Evolutionary conservation across 2,888 invertebrate species (phyloP).

Genomic region (Phorcus lineatus): DNA sequence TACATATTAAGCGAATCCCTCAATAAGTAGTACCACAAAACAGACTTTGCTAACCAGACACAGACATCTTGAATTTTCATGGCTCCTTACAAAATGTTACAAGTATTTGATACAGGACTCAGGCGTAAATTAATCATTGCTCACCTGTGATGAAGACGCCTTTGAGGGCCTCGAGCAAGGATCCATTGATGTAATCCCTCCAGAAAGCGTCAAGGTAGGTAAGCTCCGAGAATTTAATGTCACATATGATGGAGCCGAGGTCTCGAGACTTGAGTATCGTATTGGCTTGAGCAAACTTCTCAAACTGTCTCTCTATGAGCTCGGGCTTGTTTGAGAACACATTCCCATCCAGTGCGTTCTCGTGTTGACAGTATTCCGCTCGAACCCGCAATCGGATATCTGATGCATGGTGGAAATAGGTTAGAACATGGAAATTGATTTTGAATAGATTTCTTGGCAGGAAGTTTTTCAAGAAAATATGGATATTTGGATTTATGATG

Average conservation of each 20-base stretch:
- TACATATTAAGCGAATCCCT: too few species aligned
- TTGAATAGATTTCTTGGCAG: too few species aligned
- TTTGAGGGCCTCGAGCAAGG: slow-evolving; percentile 70
- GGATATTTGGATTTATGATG: too few species aligned
- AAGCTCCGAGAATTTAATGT: slow-evolving; percentile 73
- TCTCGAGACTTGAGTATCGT: slow-evolving; percentile 71
- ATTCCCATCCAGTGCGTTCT: slow-evolving; percentile 62
- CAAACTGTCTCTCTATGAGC: slow-evolving; percentile 67
- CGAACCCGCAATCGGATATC: slow-evolving; percentile 70
- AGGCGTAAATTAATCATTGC: too few species aligned
- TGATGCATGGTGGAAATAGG: slow-evolving; percentile 36
- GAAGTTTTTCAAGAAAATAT: too few species aligned
- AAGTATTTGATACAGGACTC: too few species aligned
- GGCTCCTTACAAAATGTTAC: too few species aligned
- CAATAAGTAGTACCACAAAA: too few species aligned
- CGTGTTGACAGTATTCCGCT: slow-evolving; percentile 68
- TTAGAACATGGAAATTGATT: too few species aligned
- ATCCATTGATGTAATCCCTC: slow-evolving; percentile 73
- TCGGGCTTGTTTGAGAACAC: slow-evolving; percentile 67
- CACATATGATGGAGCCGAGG: slow-evolving; percentile 72
- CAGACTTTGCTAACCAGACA: too few species aligned
- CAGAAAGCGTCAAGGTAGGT: slow-evolving; percentile 74
- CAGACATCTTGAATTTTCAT: too few species aligned
- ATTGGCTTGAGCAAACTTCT: slow-evolving; percentile 70
- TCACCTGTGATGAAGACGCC: slow-evolving; percentile 70